Base-by-base conservation (phyloP, 1,140 invertebrate genomes). In the Leptinotarsa defecta region DNA sequence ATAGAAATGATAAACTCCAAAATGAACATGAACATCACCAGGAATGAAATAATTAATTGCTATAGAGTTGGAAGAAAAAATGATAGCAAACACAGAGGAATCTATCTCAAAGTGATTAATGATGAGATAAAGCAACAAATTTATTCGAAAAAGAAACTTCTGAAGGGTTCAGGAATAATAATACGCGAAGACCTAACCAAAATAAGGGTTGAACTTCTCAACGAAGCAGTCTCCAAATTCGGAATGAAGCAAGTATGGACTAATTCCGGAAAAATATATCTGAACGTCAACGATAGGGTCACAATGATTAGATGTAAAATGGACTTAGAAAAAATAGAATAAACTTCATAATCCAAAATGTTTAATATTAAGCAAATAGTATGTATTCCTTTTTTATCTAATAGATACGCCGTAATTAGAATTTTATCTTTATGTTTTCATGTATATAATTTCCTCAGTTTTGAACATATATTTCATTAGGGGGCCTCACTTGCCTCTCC, bases 41-140 rank as follows among this genome's bases (percentile, higher is more conserved):
- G 4, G 43, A 24, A 17, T n/a, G 68, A 71, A n/a, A 71, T 71
- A 48, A 13, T 48, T 11, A 71, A 57, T 19, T 71, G 68, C 49
- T 71, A 71, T 48, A 48, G 68, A 49, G 22, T 71, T 48, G 68
- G 68, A 71, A 71, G 49, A 2, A 71, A 71, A 71, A 71, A 71
- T 48, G 22, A 71, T 13, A 52, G 22, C 19, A 71, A 71, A 52
- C 34, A 48, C 43, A 71, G 68, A 57, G 68, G 68, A 71, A 52
- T 71, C 20, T 71, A 49, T 24, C 13, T 71, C 68, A 71, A 71
- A 71, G 34, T 71, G 19, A 48, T 19, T 24, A 52, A 71, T 4
- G 48, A 71, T 49, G 49, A 49, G 68, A 20, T 24, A n/a, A 71
- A 71, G 48, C 48, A 71, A 48, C n/a, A 71, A n/a, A 71, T 71